Evolutionary conservation across 2,797 vertebrate genomes (phyloP).

Genomic region (Periparus ater): DNA sequence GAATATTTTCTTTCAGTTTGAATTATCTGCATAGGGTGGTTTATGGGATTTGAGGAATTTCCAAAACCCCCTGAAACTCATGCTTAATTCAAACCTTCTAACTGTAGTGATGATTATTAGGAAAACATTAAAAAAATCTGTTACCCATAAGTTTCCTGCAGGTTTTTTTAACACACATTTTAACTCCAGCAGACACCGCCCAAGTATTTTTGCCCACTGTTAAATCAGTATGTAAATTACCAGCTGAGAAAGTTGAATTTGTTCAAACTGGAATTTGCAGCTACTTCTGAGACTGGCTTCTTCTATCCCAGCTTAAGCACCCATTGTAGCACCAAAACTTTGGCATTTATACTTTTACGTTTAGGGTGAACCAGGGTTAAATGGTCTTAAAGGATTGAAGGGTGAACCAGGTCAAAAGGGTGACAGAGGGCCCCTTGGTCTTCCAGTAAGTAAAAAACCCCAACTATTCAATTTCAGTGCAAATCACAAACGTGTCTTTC

Average conservation of each 20-base stretch:
- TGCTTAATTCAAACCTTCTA: neutral
- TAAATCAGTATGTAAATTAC: neutral
- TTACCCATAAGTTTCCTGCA: neutral
- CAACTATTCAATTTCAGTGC: constrained; percentile 76
- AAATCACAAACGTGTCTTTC: constrained; percentile 73
- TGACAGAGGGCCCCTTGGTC: constrained; percentile 97
- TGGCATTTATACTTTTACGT: constrained; percentile 84
- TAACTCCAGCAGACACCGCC: neutral
- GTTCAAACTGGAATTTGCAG: constrained; percentile 76
- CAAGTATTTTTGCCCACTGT: neutral
- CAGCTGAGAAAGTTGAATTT: neutral
- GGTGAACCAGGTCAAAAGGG: constrained; percentile 97
- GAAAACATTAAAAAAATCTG: neutral
- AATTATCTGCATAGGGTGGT: neutral
- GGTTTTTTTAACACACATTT: neutral
- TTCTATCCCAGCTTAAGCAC: constrained; percentile 75
- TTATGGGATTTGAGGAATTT: neutral
- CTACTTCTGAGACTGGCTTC: constrained; percentile 67
- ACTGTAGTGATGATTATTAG: neutral
- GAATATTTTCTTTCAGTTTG: neutral
- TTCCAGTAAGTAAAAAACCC: constrained; percentile 92
- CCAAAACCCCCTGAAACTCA: neutral
- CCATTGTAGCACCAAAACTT: constrained; percentile 75
- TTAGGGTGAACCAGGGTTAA: constrained; percentile 96
- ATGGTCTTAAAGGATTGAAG: constrained; percentile 93